Conservation (phyloP, 2,113 vertebrate genomes). For the Toxotes chatareus region DNA sequence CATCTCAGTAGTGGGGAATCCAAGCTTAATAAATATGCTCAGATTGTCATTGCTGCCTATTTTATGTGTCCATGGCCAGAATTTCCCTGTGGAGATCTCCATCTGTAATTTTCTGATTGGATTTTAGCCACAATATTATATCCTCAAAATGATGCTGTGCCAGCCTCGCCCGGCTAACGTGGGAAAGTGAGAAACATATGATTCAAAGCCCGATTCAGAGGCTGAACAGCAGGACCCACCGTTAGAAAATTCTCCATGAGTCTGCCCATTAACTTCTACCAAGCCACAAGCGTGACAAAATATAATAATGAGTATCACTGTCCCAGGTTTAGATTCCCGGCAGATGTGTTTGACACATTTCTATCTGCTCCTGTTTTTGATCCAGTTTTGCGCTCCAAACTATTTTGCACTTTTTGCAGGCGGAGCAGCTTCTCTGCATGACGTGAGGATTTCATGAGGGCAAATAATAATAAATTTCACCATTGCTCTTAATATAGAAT, state of each 20-base stretch:
- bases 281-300: constrained; percentile 10
- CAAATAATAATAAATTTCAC: too few species aligned
- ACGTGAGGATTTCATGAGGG: neutral
- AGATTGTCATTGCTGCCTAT: neutral
- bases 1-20: constrained; percentile 13
- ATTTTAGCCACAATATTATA: constrained; percentile 11
- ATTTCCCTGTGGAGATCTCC: constrained; percentile 28
- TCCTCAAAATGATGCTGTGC: neutral
- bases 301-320: neutral
- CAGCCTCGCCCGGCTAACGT: neutral
- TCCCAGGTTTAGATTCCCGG: neutral
- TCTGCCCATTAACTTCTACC: constrained; percentile 20
- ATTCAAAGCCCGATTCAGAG: constrained; percentile 18
- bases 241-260: neutral
- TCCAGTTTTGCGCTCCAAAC: neutral
- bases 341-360: neutral
- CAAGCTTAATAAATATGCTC: constrained; percentile 19
- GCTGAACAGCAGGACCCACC: constrained; percentile 15
- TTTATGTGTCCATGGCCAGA: constrained; percentile 1
- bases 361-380: neutral
- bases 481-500: too few species aligned
- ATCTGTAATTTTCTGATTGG: constrained; percentile 12
- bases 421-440: neutral
- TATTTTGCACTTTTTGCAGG: neutral
- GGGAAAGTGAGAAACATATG: constrained; percentile 5